These are phyloP conservation scores for Hydra vulgaris DNA, from an alignment of 30 jellyfish, hydroid and myxozoan species.

Conservation along the genomic window DNA sequence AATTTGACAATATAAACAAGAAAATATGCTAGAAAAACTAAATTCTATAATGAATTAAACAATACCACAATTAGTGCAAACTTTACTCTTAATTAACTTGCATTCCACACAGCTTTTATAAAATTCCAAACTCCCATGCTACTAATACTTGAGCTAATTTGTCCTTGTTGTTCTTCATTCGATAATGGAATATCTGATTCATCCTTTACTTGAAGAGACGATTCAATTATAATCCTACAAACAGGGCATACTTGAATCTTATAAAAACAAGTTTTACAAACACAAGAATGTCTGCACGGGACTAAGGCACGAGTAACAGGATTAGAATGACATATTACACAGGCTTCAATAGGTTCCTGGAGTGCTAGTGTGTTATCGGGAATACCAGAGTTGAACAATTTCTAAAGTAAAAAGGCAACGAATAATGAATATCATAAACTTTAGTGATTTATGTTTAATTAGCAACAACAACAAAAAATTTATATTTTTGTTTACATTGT, in stretches of 20 bases:
- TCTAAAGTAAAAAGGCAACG: background rate
- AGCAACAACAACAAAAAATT: too few species aligned
- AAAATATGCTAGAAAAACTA: too few species aligned
- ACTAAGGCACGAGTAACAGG: slow-evolving; percentile 75
- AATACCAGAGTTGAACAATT: slow-evolving; percentile 13
- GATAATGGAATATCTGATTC: slow-evolving; percentile 41
- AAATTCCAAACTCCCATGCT: slow-evolving; percentile 51
- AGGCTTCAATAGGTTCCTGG: slow-evolving; percentile 22
- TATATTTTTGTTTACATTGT: too few species aligned
- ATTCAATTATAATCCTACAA: slow-evolving; percentile 40
- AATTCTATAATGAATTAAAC: too few species aligned
- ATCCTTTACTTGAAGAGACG: slow-evolving; percentile 40
- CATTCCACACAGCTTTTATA: slow-evolving; percentile 66
- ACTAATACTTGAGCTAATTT: slow-evolving; percentile 34
- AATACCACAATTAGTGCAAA: too few species aligned
- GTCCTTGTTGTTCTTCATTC: slow-evolving; percentile 49
- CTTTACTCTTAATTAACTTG: too few species aligned
- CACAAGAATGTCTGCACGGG: slow-evolving; percentile 82
- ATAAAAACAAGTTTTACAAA: slow-evolving; percentile 56
- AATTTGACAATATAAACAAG: too few species aligned
- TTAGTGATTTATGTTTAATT: too few species aligned
- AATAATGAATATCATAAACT: too few species aligned
- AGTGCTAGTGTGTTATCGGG: background rate
- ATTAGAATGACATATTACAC: slow-evolving; percentile 56
- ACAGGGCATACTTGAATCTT: slow-evolving; percentile 54